Base-by-base conservation (phyloP, 2,888 invertebrate genomes). In the Caenorhabditis sp. region DNA sequence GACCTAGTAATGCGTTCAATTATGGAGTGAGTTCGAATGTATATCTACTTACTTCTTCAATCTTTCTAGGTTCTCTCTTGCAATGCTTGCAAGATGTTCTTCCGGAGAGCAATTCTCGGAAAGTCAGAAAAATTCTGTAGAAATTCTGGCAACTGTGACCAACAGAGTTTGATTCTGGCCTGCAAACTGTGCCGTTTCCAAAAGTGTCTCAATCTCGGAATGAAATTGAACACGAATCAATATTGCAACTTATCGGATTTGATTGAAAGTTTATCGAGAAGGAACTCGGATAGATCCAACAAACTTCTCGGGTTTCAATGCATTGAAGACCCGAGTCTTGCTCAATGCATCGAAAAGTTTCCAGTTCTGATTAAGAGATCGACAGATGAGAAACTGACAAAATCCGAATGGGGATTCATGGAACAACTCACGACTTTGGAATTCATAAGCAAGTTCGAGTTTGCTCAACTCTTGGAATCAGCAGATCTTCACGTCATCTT, bases 51-150 rank as follows among this genome's bases (percentile, higher is more conserved):
- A 2, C 16, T 24, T 0, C 41, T 16, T 41, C 3, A 64, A 22
- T 51, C 54, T 51, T 38, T 38, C 38, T 22, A 68, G 68, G 68
- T 68, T 10, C 24, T 54, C 54, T 68, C 68, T 12, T 68, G 68
- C 26, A 68, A 68, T 51, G 68, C 68, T 16, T 68, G 68, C 38
- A 68, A 68, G 22, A 68, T 68, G 68, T 68, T 68, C 35, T 68
- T 68, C 38, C 35, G 68, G 24, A 68, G 68, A 68, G 68, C 68
- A 38, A 54, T 51, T 6, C 68, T 68, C 16, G 68, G 68, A n/a
- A 68, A 68, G 41, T 68, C 68, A 7, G 68, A 68, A 22, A 68
- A 68, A 38, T 68, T 35, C 16, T 68, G 68, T 10, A 54, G 16
- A 24, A 54, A 38, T n/a, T 35, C 54, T 24, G 68, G 54, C 24